Conservation (phyloP, 2,797 vertebrate species). For the Ceyx erithaca region DNA sequence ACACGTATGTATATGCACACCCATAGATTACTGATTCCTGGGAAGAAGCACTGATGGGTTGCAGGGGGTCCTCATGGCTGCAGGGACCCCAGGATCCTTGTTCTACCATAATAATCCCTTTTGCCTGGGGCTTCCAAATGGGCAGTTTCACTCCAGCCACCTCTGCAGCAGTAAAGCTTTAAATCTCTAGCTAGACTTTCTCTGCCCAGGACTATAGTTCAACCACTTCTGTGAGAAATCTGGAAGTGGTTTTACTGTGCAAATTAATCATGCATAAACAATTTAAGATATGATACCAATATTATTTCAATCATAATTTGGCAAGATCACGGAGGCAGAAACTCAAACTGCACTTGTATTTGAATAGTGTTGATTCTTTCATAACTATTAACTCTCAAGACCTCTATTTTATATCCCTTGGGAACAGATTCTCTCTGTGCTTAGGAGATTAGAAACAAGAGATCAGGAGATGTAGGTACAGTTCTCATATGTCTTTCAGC, state of each 20-base stretch:
- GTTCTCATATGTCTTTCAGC: not conserved
- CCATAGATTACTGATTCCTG: rapidly evolving
- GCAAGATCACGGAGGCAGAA: conserved; percentile 1
- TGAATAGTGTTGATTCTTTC: not conserved
- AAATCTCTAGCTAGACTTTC: not conserved
- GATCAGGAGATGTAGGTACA: not conserved
- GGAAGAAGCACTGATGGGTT: rapidly evolving
- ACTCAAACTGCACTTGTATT: not conserved
- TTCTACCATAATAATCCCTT: not conserved
- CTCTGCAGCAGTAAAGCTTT: not conserved
- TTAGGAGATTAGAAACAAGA: not conserved
- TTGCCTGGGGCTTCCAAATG: not conserved
- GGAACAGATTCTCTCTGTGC: not conserved
- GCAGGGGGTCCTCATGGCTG: rapidly evolving
- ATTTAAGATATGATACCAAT: not conserved
- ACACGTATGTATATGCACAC: rapidly evolving
- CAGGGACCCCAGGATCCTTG: not conserved
- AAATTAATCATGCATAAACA: conserved; percentile 7
- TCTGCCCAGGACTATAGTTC: not conserved
- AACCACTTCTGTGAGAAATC: not conserved
- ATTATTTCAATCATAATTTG: conserved; percentile 11
- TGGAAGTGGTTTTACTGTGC: not conserved
- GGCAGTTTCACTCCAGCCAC: not conserved
- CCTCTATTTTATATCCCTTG: conserved; percentile 2
- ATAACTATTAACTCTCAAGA: not conserved